These are phyloP conservation scores for Camponotus vicinus DNA, from an alignment of 1,140 invertebrate species.

Conservation along the genomic window DNA sequence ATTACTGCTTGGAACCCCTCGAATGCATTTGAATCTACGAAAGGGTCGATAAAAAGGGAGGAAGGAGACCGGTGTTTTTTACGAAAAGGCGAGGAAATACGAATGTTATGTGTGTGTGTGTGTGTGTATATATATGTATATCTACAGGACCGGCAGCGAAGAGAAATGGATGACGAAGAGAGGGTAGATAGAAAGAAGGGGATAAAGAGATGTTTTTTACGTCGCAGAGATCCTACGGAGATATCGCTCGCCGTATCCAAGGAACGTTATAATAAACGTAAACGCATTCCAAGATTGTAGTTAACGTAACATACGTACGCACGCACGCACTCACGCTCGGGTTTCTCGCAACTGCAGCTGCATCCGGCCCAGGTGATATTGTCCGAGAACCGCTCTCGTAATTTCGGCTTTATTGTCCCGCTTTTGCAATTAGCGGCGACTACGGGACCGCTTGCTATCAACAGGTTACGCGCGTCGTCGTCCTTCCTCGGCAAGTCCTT, in stretches of 20 bases:
- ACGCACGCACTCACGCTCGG: background rate
- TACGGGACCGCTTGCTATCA: constrained; percentile 65
- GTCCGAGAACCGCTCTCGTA: constrained; percentile 36
- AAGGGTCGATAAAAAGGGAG: constrained; percentile 28
- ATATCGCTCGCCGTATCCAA: constrained; percentile 51
- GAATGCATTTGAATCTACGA: constrained; percentile 12
- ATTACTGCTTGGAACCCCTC: constrained; percentile 34
- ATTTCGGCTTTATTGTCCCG: constrained; percentile 74
- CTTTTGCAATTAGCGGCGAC: constrained; percentile 77
- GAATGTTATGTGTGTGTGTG: no score
- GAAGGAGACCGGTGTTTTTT: background rate
- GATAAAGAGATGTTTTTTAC: constrained; percentile 31
- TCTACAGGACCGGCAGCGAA: background rate
- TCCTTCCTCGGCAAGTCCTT: constrained; percentile 21
- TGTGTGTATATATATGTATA: no score
- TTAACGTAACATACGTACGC: constrained; percentile 47
- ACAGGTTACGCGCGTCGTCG: constrained; percentile 66
- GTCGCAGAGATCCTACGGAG: constrained; percentile 39
- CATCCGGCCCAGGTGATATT: constrained; percentile 59
- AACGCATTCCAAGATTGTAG: constrained; percentile 72
- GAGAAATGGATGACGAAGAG: background rate
- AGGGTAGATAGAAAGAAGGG: background rate
- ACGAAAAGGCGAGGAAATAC: background rate
- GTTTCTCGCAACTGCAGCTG: constrained; percentile 56
- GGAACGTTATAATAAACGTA: constrained; percentile 72